Conservation (phyloP, 2,113 vertebrate species). For the Eonycteris spelaea region DNA sequence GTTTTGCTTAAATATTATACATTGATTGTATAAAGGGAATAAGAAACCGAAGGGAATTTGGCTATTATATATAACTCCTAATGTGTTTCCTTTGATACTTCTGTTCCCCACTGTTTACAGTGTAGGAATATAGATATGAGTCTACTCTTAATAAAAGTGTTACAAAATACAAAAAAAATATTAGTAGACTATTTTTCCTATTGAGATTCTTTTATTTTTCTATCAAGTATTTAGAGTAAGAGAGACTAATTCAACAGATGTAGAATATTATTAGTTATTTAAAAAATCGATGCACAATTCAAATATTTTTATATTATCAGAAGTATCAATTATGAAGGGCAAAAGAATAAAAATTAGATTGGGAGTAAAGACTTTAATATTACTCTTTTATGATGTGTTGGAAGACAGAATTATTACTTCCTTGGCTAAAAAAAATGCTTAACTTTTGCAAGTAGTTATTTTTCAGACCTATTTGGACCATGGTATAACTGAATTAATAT, state of each 20-base stretch:
- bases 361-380: neutral
- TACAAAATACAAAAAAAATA: no score
- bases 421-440: neutral
- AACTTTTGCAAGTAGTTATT: neutral
- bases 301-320: slow-evolving; percentile 1
- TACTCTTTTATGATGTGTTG: neutral
- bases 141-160: no score
- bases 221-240: neutral
- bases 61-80: no score
- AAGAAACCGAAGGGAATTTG: no score
- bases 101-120: no score
- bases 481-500: neutral
- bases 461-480: neutral
- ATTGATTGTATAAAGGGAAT: no score
- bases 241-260: neutral
- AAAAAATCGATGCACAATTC: neutral
- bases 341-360: slow-evolving; percentile 16
- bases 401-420: neutral
- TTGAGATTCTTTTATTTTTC: neutral
- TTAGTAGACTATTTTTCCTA: slow-evolving; percentile 5
- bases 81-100: no score
- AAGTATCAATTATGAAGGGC: neutral
- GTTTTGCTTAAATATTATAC: no score
- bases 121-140: no score
- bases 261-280: neutral